These are phyloP conservation scores for Mamestra brassicae DNA, from an alignment of 2,888 invertebrate genomes.

Conservation along the genomic window DNA sequence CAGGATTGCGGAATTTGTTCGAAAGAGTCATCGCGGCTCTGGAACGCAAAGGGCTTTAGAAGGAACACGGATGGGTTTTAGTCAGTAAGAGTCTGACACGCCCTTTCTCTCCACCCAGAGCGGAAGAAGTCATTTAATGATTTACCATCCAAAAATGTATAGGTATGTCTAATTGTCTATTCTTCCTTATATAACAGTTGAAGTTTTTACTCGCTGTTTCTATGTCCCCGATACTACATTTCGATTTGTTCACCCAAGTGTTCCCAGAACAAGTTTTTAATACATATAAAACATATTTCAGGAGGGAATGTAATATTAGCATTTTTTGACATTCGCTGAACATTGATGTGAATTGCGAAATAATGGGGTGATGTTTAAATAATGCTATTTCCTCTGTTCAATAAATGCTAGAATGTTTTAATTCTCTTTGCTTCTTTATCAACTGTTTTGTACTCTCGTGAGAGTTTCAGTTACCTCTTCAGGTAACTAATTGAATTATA, in stretches of 20 bases:
- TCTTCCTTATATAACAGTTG: not conserved
- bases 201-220: slow-evolving; percentile 18
- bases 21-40: too few relatives aligned
- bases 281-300: slow-evolving; percentile 61
- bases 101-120: too few relatives aligned
- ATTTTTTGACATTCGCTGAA: slow-evolving; percentile 42
- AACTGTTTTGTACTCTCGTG: not conserved
- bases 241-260: slow-evolving; percentile 39
- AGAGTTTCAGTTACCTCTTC: not conserved
- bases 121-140: too few relatives aligned
- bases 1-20: too few relatives aligned
- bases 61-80: too few relatives aligned
- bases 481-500: not conserved
- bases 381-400: not conserved
- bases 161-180: too few relatives aligned
- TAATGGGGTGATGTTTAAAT: slow-evolving; percentile 25
- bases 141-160: too few relatives aligned
- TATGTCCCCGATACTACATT: slow-evolving; percentile 44
- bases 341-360: slow-evolving; percentile 49
- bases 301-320: slow-evolving; percentile 49
- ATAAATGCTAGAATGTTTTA: not conserved
- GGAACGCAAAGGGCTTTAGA: too few relatives aligned
- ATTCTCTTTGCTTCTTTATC: not conserved
- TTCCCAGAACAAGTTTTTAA: slow-evolving; percentile 60
- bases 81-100: too few relatives aligned